Percentiles rank a stretch among this genome's conserved stretches.
Conservation (phyloP, 2,888 invertebrate genomes). For the Aphidius colemani region DNA sequence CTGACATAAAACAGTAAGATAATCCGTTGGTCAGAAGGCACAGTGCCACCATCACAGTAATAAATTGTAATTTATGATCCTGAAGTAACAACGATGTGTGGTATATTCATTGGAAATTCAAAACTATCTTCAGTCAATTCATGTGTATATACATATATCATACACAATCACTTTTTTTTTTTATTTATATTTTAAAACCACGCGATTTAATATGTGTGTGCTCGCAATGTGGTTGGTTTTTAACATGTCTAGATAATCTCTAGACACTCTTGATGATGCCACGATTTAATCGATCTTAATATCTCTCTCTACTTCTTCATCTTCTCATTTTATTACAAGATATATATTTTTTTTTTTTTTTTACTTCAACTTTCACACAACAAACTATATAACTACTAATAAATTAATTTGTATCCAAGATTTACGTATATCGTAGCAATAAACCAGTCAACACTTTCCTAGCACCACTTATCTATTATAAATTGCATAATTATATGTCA, state of each 20-base stretch:
- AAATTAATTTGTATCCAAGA: slow-evolving; percentile 55
- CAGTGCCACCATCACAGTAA: slow-evolving; percentile 45
- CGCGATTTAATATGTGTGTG: too few relatives aligned
- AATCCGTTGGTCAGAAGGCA: slow-evolving; percentile 55
- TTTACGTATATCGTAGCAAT: slow-evolving; percentile 57
- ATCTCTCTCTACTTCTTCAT: not conserved
- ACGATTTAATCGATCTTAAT: slow-evolving; percentile 19
- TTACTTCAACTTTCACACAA: slow-evolving; percentile 20
- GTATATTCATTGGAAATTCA: slow-evolving; percentile 42
- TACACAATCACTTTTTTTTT: too few relatives aligned
- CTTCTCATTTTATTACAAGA: not conserved
- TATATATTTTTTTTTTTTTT: slow-evolving; percentile 19
- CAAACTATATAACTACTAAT: slow-evolving; percentile 43
- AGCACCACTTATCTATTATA: slow-evolving; percentile 41
- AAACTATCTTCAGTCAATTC: slow-evolving; percentile 34
- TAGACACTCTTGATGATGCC: not conserved
- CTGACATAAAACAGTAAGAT: slow-evolving; percentile 57
- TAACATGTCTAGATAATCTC: too few relatives aligned
- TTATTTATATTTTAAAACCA: too few relatives aligned
- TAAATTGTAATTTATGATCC: slow-evolving; percentile 58
- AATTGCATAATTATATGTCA: slow-evolving; percentile 59
- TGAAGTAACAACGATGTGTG: slow-evolving; percentile 31
- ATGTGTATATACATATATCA: not conserved
- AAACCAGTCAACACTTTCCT: slow-evolving; percentile 50
- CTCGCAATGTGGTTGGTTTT: too few relatives aligned